phyloP scores from a whole-genome alignment of 2,797 vertebrate species.

The Sphaeramia orbicularis region DNA sequence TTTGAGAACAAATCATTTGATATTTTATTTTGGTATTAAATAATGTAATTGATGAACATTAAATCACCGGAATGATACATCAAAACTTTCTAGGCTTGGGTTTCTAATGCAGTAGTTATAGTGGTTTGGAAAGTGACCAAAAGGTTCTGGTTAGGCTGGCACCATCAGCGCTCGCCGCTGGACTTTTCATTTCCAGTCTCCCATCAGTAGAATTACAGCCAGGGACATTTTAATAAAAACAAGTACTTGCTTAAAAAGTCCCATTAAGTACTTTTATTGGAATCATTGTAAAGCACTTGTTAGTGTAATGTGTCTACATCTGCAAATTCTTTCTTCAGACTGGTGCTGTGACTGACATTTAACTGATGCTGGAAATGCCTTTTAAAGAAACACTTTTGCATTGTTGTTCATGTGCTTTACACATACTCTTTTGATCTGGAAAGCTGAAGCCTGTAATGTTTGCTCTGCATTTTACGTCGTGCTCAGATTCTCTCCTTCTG shows the following conservation, averaged over 20 bases:
- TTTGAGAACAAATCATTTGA: not conserved
- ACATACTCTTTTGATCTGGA: slow-evolving; percentile 14
- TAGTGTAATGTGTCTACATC: slow-evolving; percentile 2
- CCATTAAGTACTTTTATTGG: slow-evolving; percentile 19
- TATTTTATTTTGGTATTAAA: not conserved
- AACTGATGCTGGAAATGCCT: not conserved
- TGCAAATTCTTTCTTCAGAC: not conserved
- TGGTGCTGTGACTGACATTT: not conserved
- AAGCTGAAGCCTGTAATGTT: not conserved
- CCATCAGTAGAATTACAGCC: slow-evolving; percentile 11
- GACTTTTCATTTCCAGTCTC: slow-evolving; percentile 36
- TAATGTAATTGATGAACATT: not conserved
- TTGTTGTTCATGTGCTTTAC: not conserved
- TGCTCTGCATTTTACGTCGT: slow-evolving; percentile 1
- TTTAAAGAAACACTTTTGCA: not conserved
- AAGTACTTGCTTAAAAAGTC: slow-evolving; percentile 13
- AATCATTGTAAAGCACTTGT: not conserved
- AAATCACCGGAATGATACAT: slow-evolving; percentile 6
- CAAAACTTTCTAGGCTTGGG: slow-evolving; percentile 3
- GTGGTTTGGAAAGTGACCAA: slow-evolving; percentile 35
- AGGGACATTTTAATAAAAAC: slow-evolving; percentile 43
- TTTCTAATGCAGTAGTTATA: slow-evolving; percentile 1
- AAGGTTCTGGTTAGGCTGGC: slow-evolving; percentile 41
- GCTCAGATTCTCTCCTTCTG: not conserved
- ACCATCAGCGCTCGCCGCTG: slow-evolving; percentile 9